Evolutionary conservation across 37 sponge, comb jelly and placozoan species (phyloP), one percentile per base, ranked within the genome.

Genomic region (Chondrilla cf. caribensis): DNA sequence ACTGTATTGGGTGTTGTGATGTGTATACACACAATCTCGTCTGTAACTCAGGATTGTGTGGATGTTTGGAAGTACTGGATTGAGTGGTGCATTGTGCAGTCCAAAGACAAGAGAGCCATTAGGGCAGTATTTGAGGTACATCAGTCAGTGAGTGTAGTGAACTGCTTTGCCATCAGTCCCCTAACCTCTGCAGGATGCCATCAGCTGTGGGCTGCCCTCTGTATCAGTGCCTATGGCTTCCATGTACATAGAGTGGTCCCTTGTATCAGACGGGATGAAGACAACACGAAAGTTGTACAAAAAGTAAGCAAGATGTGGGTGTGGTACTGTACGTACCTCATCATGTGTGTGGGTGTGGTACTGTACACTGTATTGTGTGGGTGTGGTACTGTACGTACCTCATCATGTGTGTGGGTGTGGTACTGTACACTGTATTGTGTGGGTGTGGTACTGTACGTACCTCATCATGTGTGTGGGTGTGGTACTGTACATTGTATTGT

Each of bases 171-270:
- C 2, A 31, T 17, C 29, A 1, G 1, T 29, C 68, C 33, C 51
- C 51, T 47, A 11, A 47, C 29, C 68, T 33, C 4, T 29, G 35
- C 33, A 67, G 68, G 11, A 4, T 29, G 28, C 68, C 68, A 6
- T 8, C 32, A 28, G 15, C 1, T 67, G 68, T 67, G 68, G 15
- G 35, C 32, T 33, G 14, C 33, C 24, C 32, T 18, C 32, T 33
- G 68, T 67, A 33, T 29, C 35, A 31, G 68, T 67, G 33, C 68
- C 35, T 17, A 33, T 67, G 68, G 17, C 35, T 67, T 28, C 29
- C 17, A 67, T n/a, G 68, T 67, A 67, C 35, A 8, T 67, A 18
- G 68, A 67, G 68, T 67, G 68, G 68, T 67, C 33, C 32, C 33
- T 67, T n/a, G 17, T 67, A 1, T 67, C 68, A n/a, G 32, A 67